A percentile compares a stretch with the other conserved stretches of the same genome.
Evolutionary conservation across 2,888 invertebrate genomes (phyloP).

Genomic region (Bedellia somnulentella): DNA sequence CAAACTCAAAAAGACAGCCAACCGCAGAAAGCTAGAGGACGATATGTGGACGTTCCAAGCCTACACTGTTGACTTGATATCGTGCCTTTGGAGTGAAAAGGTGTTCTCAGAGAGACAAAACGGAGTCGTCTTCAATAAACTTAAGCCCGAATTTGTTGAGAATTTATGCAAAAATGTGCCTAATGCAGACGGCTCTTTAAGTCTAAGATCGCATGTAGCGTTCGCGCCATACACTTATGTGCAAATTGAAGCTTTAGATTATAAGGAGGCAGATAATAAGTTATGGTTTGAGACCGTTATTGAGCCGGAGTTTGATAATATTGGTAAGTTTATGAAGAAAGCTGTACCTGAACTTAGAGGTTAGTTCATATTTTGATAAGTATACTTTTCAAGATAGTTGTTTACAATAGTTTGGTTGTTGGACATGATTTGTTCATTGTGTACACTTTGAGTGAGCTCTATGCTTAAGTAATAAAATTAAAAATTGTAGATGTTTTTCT

Average conservation of each 20-base stretch:
- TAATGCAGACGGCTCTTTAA: slow-evolving; percentile 26
- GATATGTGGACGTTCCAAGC: slow-evolving; percentile 21
- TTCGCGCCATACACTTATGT: slow-evolving; percentile 34
- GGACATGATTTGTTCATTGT: no score
- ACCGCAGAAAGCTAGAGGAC: slow-evolving; percentile 16
- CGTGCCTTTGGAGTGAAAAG: slow-evolving; percentile 32
- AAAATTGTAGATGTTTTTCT: no score
- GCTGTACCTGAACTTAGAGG: slow-evolving; percentile 20
- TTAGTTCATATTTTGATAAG: no score
- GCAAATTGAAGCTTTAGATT: slow-evolving; percentile 17
- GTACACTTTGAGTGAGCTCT: no score
- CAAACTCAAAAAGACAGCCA: slow-evolving; percentile 13
- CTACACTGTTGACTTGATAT: slow-evolving; percentile 31
- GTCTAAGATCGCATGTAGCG: slow-evolving; percentile 35
- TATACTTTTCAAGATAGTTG: no score
- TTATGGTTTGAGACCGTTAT: slow-evolving; percentile 25
- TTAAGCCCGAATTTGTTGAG: slow-evolving; percentile 27
- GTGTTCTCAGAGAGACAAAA: slow-evolving; percentile 18
- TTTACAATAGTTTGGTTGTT: no score
- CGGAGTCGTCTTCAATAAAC: slow-evolving; percentile 27
- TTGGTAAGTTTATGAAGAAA: slow-evolving; percentile 25
- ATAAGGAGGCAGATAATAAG: slow-evolving; percentile 22
- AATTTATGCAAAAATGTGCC: slow-evolving; percentile 26
- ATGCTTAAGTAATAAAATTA: no score
- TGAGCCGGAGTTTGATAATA: slow-evolving; percentile 20